Evolutionary conservation across 1,140 invertebrate species (phyloP), one percentile per base, ranked within the genome.

Genomic region (Druon quercuslanigerum): DNA sequence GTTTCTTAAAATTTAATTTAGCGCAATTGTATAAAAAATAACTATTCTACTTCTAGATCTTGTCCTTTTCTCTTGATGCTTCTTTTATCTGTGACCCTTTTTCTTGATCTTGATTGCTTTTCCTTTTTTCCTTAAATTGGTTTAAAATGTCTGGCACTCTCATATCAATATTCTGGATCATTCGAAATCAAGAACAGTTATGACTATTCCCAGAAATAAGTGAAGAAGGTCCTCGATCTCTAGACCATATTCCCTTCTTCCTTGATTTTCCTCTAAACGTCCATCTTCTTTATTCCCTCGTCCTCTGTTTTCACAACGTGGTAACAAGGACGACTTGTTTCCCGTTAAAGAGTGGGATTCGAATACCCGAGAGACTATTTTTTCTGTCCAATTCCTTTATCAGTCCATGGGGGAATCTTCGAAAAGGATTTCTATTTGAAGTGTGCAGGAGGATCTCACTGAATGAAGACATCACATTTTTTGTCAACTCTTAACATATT

Each of bases 311-410:
- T 66, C 60, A 17, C n/a, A 66, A 40, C 60, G 25, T 8, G 13
- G 60, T 66, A 66, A 66, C 60, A 66, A 66, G 60, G 60, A 66
- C 60, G 25, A 66, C 33, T 66, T 33, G 60, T 66, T 66, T 66
- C 60, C 60, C 33, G 60, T 66, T 66, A 66, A 66, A 66, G 13
- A 66, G 60, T 66, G 25, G 60, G 25, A 66, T 33, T 66, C 60
- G 60, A 66, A 66, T 66, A 66, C 60, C 33, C 60, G 33, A 40
- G 25, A n/a, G 60, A 66, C 60, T 66, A 66, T 66, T 66, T 66
- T 66, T 66, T 33, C 60, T 66, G 60, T 66, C 60, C 60, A 66
- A 33, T n/a, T 66, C 60, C 46, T 66, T 66, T 66, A 66, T 33
- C 25, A 66, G 9, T 6, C 60, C 14, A 40, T 66, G 60, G 60